Base-by-base conservation (phyloP, 2,797 vertebrate genomes). In the Balearica regulorum region DNA sequence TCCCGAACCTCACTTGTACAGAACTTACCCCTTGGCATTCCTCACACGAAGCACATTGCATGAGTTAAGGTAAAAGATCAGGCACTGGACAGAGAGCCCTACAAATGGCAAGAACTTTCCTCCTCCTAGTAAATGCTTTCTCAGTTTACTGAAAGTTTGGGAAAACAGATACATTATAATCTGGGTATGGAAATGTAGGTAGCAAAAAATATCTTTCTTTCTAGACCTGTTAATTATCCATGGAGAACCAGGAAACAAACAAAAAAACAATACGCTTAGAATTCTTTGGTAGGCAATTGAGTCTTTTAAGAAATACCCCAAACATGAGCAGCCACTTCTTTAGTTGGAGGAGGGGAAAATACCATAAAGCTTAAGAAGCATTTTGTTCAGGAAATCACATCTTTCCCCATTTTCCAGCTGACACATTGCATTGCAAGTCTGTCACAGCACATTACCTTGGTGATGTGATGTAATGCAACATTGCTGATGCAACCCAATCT, bases 331-430 rank as follows among this genome's bases (percentile, higher is more conserved):
- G 55, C 35, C n/a, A 41, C 53, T 69, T 62, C 62, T 64, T 86
- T 7, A 48, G 55, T 24, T 77, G 35, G 60, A 83, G 57, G 18
- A 51, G 16, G 46, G 73, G 79, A 75, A 73, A 81, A 90, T 46
- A 61, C 86, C 81, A 82, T 41, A 72, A 82, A 73, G 62, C 62
- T 95, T 91, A 89, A 92, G 89, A 16, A 94, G 90, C 91, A 72
- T 96, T 97, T 96, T 92, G 55, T 60, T 95, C 72, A 77, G 94
- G 94, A 97, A 97, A 95, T 90, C 93, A 81, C 95, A 93, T 95
- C 94, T 93, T 92, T 94, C 64, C 95, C 95, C 91, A 89, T 96
- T 97, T 97, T 96, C 71, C 93, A 97, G 93, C 94, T 95, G 95
- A 96, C 96, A 94, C 89, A 11, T 75, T 78, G 93, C 94, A 95